phyloP scores from a whole-genome alignment of 1,140 invertebrate genomes.

The Drepana arcuata region DNA sequence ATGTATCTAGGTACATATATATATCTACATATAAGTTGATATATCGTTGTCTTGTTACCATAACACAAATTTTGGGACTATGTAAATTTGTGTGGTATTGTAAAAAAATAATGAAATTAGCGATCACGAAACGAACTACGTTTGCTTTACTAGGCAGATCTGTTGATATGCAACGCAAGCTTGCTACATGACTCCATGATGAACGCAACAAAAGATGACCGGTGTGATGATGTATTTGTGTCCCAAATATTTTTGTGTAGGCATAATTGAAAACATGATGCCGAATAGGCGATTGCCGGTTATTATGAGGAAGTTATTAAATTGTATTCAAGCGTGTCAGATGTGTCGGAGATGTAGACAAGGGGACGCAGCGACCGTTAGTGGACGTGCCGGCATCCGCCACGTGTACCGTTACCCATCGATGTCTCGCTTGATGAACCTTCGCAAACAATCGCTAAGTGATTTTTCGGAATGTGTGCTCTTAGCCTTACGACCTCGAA shows the following conservation, averaged over 20 bases:
- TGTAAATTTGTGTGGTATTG: too few species aligned
- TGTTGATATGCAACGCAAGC: neutral
- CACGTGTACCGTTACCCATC: slow-evolving; percentile 35
- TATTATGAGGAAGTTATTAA: slow-evolving; percentile 13
- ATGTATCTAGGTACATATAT: too few species aligned
- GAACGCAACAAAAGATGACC: neutral
- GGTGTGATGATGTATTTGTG: neutral
- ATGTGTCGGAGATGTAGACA: slow-evolving; percentile 25
- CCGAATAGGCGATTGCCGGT: neutral
- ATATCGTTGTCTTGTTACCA: too few species aligned
- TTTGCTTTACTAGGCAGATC: neutral
- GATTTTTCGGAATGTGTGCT: slow-evolving; percentile 6
- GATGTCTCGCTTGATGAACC: slow-evolving; percentile 11
- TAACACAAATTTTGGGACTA: too few species aligned
- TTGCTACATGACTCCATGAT: too few species aligned
- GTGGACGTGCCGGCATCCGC: slow-evolving; percentile 37
- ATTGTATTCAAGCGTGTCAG: slow-evolving; percentile 19
- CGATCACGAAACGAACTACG: neutral
- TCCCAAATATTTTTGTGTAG: neutral
- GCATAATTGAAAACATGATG: neutral
- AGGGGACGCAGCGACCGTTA: slow-evolving; percentile 42
- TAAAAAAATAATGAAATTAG: too few species aligned
- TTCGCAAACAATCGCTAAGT: slow-evolving; percentile 13
- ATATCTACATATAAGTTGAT: too few species aligned
- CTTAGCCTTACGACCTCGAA: slow-evolving; percentile 11